Base-by-base conservation (phyloP, 2,797 vertebrate genomes). In the Pangasius sanitwongsei region DNA sequence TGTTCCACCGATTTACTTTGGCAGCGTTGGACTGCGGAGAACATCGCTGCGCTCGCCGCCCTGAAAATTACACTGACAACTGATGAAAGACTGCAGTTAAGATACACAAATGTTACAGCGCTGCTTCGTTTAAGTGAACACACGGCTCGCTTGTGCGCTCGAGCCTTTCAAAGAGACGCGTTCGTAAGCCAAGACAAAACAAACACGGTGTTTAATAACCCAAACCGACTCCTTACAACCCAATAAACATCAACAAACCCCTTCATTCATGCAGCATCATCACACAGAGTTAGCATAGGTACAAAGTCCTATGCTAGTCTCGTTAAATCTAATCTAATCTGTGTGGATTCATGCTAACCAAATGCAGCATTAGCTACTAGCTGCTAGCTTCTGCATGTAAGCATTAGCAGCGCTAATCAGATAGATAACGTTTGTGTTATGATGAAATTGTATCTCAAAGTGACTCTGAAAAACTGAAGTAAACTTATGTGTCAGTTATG, bases 1-100 rank as follows among this genome's bases (percentile, higher is more conserved):
- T 75, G 90, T 90, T 92, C 91, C 83, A 88, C 89, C 89, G 81
- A 86, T 92, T 92, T 92, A 90, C 88, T 91, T 92, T 93, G 93
- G 91, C 91, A 90, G 86, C 57, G 61, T 31, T 83, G 50, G 53
- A 70, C 82, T 91, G 90, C 41, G 48, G 80, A 85, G 88, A 90
- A 87, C 90, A 90, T n/a, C 25, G 20, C 78, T 90, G 82, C 23
- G 31, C 86, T 69, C 69, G 50, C 75, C 87, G 74, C 59, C 87
- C 13, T 59, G 31, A 75, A 89, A 86, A 87, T 78, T 57, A 89
- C 75, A 86, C 89, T 89, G 90, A 91, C 90, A 87, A 84, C 89
- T 90, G 92, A 89, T 88, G 87, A 92, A 90, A 91, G 69, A 72
- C 6, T 87, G 86, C 88, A 88, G 86, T 88, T 87, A 89, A 87